Conservation (phyloP, 1,140 invertebrate genomes). For the Delia radicum region DNA sequence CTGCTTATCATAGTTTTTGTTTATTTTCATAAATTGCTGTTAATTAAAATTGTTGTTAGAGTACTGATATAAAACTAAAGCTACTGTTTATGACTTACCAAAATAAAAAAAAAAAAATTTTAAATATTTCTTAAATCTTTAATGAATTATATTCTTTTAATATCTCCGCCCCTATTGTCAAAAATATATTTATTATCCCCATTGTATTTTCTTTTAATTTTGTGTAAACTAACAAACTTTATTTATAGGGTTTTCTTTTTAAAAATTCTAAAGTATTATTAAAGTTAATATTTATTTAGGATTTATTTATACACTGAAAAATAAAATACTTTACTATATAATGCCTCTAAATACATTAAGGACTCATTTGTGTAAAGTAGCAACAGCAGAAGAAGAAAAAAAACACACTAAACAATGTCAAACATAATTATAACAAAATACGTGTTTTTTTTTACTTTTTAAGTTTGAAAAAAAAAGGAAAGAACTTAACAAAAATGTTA, state of each 20-base stretch:
- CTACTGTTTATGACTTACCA: too few relatives aligned
- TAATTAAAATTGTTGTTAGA: too few relatives aligned
- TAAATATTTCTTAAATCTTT: too few relatives aligned
- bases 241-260: background rate
- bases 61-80: too few relatives aligned
- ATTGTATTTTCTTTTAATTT: background rate
- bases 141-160: too few relatives aligned
- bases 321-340: background rate
- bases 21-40: too few relatives aligned
- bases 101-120: too few relatives aligned
- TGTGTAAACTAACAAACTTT: background rate
- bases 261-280: background rate
- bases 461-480: background rate
- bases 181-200: too few relatives aligned
- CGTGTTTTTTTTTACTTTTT: background rate
- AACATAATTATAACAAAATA: conserved; percentile 5
- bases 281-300: conserved; percentile 2
- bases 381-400: background rate
- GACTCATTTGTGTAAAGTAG: background rate
- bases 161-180: too few relatives aligned
- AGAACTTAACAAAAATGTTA: background rate
- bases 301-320: background rate
- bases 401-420: background rate
- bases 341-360: background rate
- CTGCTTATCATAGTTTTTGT: too few relatives aligned